A percentile compares a stretch with the other conserved stretches of the same genome.
Evolutionary conservation across 2,113 vertebrate genomes (phyloP).

Genomic region (Helogale parvula): DNA sequence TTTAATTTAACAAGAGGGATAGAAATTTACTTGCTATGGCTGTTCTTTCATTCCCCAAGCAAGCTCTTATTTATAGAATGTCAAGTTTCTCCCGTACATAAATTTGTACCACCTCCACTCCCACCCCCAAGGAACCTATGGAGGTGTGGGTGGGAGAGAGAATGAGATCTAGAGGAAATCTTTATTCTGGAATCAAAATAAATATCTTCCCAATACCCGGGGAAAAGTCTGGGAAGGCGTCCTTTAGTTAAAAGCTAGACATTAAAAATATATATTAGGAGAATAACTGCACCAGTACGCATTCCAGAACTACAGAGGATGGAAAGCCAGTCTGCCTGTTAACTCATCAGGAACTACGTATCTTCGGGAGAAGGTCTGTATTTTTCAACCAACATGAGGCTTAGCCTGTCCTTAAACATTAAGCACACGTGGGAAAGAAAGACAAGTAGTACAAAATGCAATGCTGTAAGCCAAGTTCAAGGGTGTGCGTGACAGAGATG

Average conservation of each 20-base stretch:
- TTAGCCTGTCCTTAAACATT: neutral
- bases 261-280: neutral
- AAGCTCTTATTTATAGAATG: neutral
- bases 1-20: neutral
- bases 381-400: neutral
- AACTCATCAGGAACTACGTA: neutral
- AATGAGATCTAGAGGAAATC: neutral
- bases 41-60: neutral
- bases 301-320: neutral
- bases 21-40: neutral
- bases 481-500: neutral
- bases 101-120: neutral
- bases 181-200: conserved; percentile 18
- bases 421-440: neutral
- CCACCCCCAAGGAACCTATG: neutral
- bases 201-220: neutral
- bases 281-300: neutral
- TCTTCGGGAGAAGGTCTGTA: neutral
- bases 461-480: neutral
- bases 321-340: neutral
- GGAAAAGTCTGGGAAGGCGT: neutral
- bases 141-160: neutral
- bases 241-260: neutral
- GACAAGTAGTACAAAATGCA: neutral
- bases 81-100: neutral